Percentiles rank a stretch among this genome's conserved stretches.
phyloP scores from a whole-genome alignment of 2,797 vertebrate species.

The Lagodon rhomboides region DNA sequence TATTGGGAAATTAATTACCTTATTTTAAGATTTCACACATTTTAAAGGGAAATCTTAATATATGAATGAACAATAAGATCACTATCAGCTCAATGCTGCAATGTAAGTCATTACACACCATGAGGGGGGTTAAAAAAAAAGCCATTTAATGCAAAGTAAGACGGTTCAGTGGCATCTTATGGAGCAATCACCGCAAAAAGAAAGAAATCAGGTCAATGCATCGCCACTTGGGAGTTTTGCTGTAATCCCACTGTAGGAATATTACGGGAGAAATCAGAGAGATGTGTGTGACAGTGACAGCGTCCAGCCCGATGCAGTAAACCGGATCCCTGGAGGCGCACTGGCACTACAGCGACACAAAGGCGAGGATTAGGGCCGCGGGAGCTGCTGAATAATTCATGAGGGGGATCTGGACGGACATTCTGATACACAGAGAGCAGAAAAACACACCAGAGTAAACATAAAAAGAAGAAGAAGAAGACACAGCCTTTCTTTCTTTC shows the following conservation, averaged over 20 bases:
- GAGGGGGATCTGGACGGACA: constrained; percentile 69
- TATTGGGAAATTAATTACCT: not conserved
- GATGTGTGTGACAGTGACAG: constrained; percentile 57
- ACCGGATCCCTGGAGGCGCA: constrained; percentile 69
- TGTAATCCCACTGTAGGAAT: constrained; percentile 5
- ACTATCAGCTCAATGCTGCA: not conserved
- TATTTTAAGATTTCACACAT: not conserved
- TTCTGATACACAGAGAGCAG: constrained; percentile 74
- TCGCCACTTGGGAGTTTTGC: not conserved
- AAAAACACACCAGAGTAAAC: constrained; percentile 29
- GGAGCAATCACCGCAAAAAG: not conserved
- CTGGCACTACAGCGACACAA: constrained; percentile 77
- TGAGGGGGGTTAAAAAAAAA: not conserved
- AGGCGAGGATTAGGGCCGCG: constrained; percentile 78
- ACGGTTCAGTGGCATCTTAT: not conserved
- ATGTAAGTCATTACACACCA: not conserved
- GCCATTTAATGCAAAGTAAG: constrained; percentile 3
- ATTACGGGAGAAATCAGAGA: constrained; percentile 19
- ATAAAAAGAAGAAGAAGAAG: constrained; percentile 1
- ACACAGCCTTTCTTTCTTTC: not conserved
- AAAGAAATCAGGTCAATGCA: constrained; percentile 35
- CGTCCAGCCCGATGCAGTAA: constrained; percentile 70
- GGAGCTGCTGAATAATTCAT: constrained; percentile 80
- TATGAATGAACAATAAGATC: not conserved
- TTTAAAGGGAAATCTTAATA: not conserved